Conservation (phyloP, 2,113 vertebrate species). For the Phaethornis superciliosus region DNA sequence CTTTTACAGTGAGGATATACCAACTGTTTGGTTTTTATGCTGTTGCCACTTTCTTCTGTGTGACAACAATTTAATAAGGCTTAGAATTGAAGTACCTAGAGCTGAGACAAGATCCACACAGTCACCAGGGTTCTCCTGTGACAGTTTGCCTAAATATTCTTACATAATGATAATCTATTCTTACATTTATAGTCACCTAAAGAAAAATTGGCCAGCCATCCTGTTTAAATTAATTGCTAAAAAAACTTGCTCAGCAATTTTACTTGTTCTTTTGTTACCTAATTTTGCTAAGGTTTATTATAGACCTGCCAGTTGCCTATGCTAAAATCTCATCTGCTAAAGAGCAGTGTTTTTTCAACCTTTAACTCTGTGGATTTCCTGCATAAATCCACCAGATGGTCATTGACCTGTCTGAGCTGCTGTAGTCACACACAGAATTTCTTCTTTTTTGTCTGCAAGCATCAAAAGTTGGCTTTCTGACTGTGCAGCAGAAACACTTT, state of each 20-base stretch:
- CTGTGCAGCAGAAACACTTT: conserved; percentile 46
- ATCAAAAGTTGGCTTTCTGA: conserved; percentile 46
- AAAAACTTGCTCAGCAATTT: background rate
- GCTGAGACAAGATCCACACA: background rate
- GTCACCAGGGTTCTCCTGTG: background rate
- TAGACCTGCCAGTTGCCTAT: background rate
- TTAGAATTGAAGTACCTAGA: background rate
- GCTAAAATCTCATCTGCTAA: background rate
- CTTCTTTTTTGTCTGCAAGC: background rate
- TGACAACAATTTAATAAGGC: background rate
- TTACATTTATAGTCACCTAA: background rate
- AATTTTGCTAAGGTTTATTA: background rate
- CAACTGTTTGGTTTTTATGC: background rate
- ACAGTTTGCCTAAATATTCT: background rate
- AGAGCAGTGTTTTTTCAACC: background rate
- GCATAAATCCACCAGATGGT: background rate
- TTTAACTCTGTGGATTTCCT: background rate
- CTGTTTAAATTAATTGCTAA: background rate
- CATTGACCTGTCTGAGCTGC: background rate
- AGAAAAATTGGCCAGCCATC: background rate
- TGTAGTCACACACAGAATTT: background rate
- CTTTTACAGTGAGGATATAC: background rate
- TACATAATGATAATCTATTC: background rate
- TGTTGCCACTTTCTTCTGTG: background rate
- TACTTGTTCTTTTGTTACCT: background rate